Conservation (phyloP, 2,797 vertebrate species). For the Mus caroli region DNA sequence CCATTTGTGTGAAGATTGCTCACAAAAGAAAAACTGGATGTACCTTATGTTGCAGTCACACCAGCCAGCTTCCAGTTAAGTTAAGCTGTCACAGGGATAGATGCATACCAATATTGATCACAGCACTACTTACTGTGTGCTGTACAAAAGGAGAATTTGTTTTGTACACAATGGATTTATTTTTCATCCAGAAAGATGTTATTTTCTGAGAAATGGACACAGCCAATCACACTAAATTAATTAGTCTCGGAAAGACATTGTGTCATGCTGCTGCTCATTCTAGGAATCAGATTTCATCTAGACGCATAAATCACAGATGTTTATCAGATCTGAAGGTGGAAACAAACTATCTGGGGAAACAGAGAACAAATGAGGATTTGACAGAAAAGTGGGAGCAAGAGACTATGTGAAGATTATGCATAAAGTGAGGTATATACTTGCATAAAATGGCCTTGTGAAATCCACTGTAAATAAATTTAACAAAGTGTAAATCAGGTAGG, state of each 20-base stretch:
- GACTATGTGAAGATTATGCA: not conserved
- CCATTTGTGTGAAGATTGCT: not conserved
- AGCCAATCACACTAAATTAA: not conserved
- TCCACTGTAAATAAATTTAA: not conserved
- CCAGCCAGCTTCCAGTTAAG: not conserved
- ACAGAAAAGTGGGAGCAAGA: not conserved
- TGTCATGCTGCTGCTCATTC: not conserved
- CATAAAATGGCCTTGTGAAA: not conserved
- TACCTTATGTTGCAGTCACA: not conserved
- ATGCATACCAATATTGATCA: not conserved
- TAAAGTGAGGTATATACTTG: not conserved
- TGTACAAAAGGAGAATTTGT: not conserved
- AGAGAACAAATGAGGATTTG: not conserved
- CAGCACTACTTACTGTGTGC: not conserved
- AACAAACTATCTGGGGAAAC: not conserved
- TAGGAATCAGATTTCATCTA: not conserved
- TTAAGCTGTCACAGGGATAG: not conserved
- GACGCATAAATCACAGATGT: not conserved
- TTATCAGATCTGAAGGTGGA: not conserved
- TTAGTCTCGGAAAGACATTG: not conserved
- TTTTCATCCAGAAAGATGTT: not conserved
- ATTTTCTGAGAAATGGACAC: not conserved
- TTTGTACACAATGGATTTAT: not conserved
- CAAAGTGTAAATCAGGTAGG: not conserved
- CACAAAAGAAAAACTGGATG: not conserved